A percentile compares a stretch with the other conserved stretches of the same genome.
Evolutionary conservation across 2,113 vertebrate species (phyloP).

Genomic region (Apus apus): DNA sequence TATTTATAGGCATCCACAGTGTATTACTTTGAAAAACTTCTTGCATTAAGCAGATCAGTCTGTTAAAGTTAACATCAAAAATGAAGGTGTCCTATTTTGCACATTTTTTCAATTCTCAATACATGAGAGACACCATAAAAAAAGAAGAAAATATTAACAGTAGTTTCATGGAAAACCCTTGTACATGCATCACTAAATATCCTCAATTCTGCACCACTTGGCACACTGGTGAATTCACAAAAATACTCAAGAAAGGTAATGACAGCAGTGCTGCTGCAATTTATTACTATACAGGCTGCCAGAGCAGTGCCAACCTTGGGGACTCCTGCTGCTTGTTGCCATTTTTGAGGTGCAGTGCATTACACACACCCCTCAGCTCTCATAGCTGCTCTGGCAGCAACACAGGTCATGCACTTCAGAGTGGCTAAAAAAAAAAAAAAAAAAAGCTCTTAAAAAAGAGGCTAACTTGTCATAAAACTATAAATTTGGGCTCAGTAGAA

Average conservation of each 20-base stretch:
- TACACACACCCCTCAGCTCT: neutral
- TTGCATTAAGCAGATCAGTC: neutral
- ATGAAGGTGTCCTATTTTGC: neutral
- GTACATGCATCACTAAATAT: neutral
- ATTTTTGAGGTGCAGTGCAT: neutral
- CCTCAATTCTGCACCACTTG: neutral
- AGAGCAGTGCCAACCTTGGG: neutral
- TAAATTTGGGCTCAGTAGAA: neutral
- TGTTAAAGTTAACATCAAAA: neutral
- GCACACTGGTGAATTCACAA: neutral
- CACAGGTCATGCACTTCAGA: fast-evolving
- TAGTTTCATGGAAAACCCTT: neutral
- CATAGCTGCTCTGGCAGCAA: neutral
- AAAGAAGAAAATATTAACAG: neutral
- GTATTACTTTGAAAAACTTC: neutral
- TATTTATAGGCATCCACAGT: neutral
- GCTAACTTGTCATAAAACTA: neutral
- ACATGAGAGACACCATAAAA: neutral
- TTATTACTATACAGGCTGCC: neutral
- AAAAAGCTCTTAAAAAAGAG: neutral
- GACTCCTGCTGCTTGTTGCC: neutral
- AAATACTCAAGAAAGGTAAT: neutral
- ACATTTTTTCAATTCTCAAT: neutral
- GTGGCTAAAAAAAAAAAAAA: neutral
- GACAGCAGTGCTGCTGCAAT: neutral